Evolutionary conservation across 2,113 vertebrate species (phyloP).

Genomic region (Mustela lutreola): DNA sequence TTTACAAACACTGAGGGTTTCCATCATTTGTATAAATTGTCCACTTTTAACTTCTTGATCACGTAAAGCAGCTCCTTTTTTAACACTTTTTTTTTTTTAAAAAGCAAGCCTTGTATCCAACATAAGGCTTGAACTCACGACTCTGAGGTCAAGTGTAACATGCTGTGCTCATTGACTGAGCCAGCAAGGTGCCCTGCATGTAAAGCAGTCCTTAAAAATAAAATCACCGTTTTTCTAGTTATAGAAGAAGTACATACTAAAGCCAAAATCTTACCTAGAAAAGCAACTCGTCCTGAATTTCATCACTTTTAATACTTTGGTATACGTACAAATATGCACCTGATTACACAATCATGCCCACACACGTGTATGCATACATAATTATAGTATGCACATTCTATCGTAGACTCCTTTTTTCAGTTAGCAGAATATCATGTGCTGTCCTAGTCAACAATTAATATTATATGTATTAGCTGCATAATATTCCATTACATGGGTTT

Average conservation of each 20-base stretch:
- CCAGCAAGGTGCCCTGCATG: not conserved
- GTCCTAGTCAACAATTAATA: not conserved
- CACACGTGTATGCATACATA: not conserved
- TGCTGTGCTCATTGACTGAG: not conserved
- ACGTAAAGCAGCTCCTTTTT: not conserved
- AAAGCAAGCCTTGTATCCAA: not conserved
- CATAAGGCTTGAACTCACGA: not conserved
- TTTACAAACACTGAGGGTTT: not conserved
- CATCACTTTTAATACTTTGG: not conserved
- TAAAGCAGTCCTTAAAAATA: not conserved
- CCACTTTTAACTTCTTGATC: not conserved
- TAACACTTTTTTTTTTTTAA: not conserved
- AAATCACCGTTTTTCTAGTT: not conserved
- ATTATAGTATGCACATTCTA: not conserved
- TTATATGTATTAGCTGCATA: not conserved
- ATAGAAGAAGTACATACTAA: not conserved
- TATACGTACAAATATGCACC: not conserved
- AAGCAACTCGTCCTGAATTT: not conserved
- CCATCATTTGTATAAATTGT: not conserved
- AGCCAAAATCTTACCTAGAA: not conserved
- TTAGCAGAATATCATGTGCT: not conserved
- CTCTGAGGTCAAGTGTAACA: not conserved
- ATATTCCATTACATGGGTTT: not conserved
- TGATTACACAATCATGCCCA: not conserved
- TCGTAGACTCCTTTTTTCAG: not conserved